Percentiles rank a stretch among this genome's conserved stretches.
phyloP scores from a whole-genome alignment of 2,888 invertebrate species.

The Pecten maximus region DNA sequence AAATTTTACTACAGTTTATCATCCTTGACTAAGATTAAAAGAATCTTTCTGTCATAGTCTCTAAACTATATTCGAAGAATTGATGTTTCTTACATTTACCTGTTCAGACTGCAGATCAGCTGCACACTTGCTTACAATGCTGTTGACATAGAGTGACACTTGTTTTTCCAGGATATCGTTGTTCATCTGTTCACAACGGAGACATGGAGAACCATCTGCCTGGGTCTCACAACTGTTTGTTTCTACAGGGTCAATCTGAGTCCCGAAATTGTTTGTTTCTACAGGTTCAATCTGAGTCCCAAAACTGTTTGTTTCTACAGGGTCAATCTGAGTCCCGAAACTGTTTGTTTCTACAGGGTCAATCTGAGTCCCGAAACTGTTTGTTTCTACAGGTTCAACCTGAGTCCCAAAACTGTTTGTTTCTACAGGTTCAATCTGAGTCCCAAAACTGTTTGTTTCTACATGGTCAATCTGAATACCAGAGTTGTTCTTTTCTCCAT shows the following conservation, averaged over 20 bases:
- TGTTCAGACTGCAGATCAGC: background rate
- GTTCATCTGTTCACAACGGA: background rate
- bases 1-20: too few relatives aligned
- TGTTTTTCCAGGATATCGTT: background rate
- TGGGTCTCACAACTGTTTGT: background rate
- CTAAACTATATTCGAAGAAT: too few relatives aligned
- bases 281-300: background rate
- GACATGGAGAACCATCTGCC: background rate
- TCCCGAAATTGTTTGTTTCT: background rate
- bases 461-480: background rate
- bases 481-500: background rate
- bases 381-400: background rate
- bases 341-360: background rate
- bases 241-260: background rate
- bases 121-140: background rate
- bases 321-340: background rate
- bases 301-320: background rate
- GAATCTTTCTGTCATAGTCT: too few relatives aligned
- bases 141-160: background rate
- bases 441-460: background rate
- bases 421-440: background rate
- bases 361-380: background rate
- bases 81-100: too few relatives aligned
- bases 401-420: background rate
- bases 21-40: too few relatives aligned